These are phyloP conservation scores for Anthonomus grandis DNA, from an alignment of 1,140 invertebrate species.

Conservation along the genomic window DNA sequence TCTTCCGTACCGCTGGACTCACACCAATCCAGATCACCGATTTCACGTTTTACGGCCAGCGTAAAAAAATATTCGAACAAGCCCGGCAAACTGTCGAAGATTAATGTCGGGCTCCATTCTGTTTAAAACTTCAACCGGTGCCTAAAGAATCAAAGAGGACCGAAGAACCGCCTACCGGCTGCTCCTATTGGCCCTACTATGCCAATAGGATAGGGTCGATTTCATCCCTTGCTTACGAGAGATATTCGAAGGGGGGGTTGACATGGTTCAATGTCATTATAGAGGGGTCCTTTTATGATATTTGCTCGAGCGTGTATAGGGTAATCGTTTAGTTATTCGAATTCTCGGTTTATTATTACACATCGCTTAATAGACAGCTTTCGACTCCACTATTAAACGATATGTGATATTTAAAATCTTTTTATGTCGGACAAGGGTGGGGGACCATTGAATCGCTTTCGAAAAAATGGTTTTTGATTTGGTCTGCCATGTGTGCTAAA, in stretches of 20 bases:
- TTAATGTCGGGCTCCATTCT: slow-evolving; percentile 22
- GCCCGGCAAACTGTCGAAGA: slow-evolving; percentile 16
- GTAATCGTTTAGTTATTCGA: slow-evolving; percentile 30
- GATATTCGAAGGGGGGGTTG: slow-evolving; percentile 21
- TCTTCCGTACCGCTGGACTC: slow-evolving; percentile 38
- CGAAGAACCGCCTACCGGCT: slow-evolving; percentile 8
- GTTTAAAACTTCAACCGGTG: slow-evolving; percentile 3
- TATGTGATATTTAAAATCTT: slow-evolving; percentile 12
- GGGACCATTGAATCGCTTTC: not conserved
- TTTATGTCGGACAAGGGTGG: slow-evolving; percentile 9
- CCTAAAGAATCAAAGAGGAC: slow-evolving; percentile 11
- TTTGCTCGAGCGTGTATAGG: slow-evolving; percentile 15
- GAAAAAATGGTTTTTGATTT: slow-evolving; percentile 1
- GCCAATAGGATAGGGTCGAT: slow-evolving; percentile 18
- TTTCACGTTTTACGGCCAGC: slow-evolving; percentile 45
- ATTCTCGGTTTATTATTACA: slow-evolving; percentile 22
- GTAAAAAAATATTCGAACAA: slow-evolving; percentile 12
- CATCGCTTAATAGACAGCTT: slow-evolving; percentile 10
- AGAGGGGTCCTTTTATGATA: slow-evolving; percentile 15
- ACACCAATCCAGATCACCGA: slow-evolving; percentile 45
- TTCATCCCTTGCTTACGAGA: slow-evolving; percentile 11
- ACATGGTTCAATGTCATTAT: slow-evolving; percentile 24
- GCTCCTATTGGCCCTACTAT: slow-evolving; percentile 6
- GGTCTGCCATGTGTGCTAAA: slow-evolving; percentile 8
- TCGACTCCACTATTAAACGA: slow-evolving; percentile 8